A percentile compares a stretch with the other conserved stretches of the same genome.
Conservation (phyloP, 2,888 invertebrate genomes). For the Epistrophella euchroma region DNA sequence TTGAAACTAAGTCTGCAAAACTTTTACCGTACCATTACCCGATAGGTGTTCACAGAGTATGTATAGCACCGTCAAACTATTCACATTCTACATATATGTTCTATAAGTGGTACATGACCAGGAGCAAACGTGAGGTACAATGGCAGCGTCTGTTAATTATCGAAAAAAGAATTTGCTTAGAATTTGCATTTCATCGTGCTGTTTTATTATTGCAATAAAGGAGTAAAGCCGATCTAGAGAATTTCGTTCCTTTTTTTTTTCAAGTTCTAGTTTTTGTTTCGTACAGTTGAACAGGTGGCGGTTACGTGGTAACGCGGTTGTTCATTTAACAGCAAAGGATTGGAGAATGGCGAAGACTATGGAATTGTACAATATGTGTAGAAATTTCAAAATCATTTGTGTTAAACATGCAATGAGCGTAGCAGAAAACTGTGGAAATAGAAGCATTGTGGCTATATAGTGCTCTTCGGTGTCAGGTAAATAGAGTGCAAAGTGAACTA, state of each 20-base stretch:
- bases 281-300: not conserved
- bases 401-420: slow-evolving; percentile 37
- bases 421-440: not conserved
- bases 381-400: slow-evolving; percentile 47
- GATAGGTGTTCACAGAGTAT: not conserved
- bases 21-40: slow-evolving; percentile 52
- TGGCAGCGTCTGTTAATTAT: slow-evolving; percentile 55
- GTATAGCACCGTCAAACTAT: not conserved
- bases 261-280: not conserved
- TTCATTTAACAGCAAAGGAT: slow-evolving; percentile 35
- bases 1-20: slow-evolving; percentile 61
- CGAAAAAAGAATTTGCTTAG: slow-evolving; percentile 56
- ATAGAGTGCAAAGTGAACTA: slow-evolving; percentile 35
- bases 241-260: not conserved
- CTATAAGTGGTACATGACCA: slow-evolving; percentile 19
- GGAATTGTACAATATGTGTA: slow-evolving; percentile 13
- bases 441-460: not conserved
- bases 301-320: slow-evolving; percentile 11
- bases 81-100: not conserved
- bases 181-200: slow-evolving; percentile 45
- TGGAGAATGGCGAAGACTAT: slow-evolving; percentile 19
- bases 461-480: slow-evolving; percentile 29
- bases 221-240: slow-evolving; percentile 32
- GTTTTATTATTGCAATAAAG: slow-evolving; percentile 1
- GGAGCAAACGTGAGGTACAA: slow-evolving; percentile 23